Evolutionary conservation across 2,113 vertebrate species (phyloP), one percentile per base, ranked within the genome.

Genomic region (Neolamprologus kungweensis): DNA sequence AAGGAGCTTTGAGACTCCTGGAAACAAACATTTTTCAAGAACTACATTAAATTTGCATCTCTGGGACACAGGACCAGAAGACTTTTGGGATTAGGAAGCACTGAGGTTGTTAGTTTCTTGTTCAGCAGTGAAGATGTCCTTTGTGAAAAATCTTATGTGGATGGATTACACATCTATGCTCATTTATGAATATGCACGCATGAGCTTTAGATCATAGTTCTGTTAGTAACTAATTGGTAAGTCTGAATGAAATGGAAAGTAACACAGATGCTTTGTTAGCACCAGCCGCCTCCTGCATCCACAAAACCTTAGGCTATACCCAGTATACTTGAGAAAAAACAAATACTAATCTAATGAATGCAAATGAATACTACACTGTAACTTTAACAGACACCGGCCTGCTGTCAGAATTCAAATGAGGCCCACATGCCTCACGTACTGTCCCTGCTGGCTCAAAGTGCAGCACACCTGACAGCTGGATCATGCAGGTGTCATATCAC

Each of bases 401-500:
- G 55, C 53, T 26, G 65, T 88, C 81, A 85, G 45, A 73, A 37
- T 33, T 84, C n/a, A 79, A 81, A 75, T 31, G 57, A 17, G 37
- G 3, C 21, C 58, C 84, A 26, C 53, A 51, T 58, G 53, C 42
- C 33, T 92, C 85, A 50, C 33, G n/a, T 7, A 50, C 33, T 26
- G 45, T 85, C 31, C 50, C 21, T 45, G 17, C 21, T 57, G 85
- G 85, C 73, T 88, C 80, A 50, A 33, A 19, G 78, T 42, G 50
- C 68, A 85, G 51, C 55, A 83, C 83, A 87, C 65, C 80, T 71
- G 83, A 89, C 71, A 90, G 83, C 75, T 90, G 73, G 47, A 90
- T 81, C 80, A 63, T 57, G 58, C 4, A 55, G 85, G 78, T 53
- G 31, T 89, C 60, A 87, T 47, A 51, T 21, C 31, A 58, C 84